phyloP scores from a whole-genome alignment of 2,888 invertebrate genomes.

The Subacronicta megacephala region DNA sequence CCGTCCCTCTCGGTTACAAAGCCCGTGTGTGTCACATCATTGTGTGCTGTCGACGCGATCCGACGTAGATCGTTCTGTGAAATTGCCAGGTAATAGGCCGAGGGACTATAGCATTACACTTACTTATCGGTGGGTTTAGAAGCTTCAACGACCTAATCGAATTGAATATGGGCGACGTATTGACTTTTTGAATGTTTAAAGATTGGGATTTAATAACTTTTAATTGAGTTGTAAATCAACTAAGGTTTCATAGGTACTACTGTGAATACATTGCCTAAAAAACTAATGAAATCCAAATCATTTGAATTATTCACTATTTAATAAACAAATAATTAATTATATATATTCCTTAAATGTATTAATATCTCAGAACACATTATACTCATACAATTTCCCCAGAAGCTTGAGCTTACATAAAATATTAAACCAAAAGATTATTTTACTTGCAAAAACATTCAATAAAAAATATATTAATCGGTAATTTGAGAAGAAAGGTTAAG shows the following conservation, averaged over 20 bases:
- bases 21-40: constrained; percentile 82
- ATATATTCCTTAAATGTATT: no score
- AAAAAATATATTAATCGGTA: constrained; percentile 38
- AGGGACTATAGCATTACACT: constrained; percentile 87
- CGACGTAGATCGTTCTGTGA: constrained; percentile 88
- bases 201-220: constrained; percentile 21
- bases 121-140: constrained; percentile 86
- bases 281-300: neutral
- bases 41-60: constrained; percentile 85
- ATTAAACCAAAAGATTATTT: no score
- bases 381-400: no score
- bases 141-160: constrained; percentile 83
- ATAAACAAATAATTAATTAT: no score
- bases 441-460: no score
- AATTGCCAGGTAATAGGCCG: constrained; percentile 90
- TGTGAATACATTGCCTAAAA: neutral
- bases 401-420: no score
- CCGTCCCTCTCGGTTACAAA: constrained; percentile 84
- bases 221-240: constrained; percentile 11
- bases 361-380: neutral
- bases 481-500: constrained; percentile 58
- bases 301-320: neutral
- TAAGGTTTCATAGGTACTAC: neutral
- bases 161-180: constrained; percentile 75
- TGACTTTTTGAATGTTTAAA: constrained; percentile 54